These are phyloP conservation scores for Aradus depressus DNA, from an alignment of 2,888 invertebrate species.

Conservation along the genomic window DNA sequence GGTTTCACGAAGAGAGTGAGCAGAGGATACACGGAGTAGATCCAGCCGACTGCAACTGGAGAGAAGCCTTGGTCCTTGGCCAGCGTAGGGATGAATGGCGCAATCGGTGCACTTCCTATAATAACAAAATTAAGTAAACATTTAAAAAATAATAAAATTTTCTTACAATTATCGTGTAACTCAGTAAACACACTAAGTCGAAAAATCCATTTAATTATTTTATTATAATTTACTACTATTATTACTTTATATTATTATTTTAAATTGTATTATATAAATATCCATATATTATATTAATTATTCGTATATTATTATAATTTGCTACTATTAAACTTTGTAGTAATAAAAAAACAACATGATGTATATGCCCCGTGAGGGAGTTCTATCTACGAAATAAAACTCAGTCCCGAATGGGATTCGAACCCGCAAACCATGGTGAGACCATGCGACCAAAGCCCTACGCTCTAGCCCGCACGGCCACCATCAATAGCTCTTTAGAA, in stretches of 20 bases:
- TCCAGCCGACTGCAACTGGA: constrained; percentile 17
- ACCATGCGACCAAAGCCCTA: too few species aligned
- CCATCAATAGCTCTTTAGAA: too few species aligned
- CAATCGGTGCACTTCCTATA: constrained; percentile 18
- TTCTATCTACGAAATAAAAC: too few species aligned
- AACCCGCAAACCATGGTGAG: too few species aligned
- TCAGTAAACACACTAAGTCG: background rate
- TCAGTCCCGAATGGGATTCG: too few species aligned
- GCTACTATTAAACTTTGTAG: background rate
- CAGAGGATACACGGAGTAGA: constrained; percentile 18
- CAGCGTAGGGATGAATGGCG: constrained; percentile 18
- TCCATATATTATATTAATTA: background rate
- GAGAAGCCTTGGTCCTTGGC: constrained; percentile 23
- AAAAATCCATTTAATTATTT: background rate
- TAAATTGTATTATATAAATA: background rate
- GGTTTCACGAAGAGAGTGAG: constrained; percentile 17
- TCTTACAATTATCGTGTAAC: background rate
- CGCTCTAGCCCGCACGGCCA: too few species aligned
- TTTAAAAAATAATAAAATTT: background rate
- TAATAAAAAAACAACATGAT: too few species aligned
- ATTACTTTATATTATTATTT: background rate
- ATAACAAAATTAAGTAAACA: background rate
- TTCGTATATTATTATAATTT: background rate
- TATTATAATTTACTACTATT: background rate
- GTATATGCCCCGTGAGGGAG: too few species aligned